Conservation (phyloP, 2,113 vertebrate genomes). For the Megaceryle torquata region DNA sequence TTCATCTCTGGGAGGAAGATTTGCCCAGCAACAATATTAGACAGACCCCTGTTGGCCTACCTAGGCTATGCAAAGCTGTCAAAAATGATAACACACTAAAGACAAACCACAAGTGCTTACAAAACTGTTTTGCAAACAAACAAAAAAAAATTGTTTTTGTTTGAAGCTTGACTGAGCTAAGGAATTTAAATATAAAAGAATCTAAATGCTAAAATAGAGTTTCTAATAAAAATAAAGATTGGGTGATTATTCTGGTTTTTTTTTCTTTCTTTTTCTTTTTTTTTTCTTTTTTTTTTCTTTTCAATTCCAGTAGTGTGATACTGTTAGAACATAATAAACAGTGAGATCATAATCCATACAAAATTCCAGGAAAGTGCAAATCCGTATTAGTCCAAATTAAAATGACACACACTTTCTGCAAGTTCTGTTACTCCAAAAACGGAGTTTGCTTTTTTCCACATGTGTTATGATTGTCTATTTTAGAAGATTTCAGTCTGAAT, state of each 20-base stretch:
- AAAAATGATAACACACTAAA: slow-evolving; percentile 77
- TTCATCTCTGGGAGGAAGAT: slow-evolving; percentile 77
- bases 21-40: slow-evolving; percentile 83
- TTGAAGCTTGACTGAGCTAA: slow-evolving; percentile 69
- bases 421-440: neutral
- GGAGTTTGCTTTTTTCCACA: neutral
- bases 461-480: neutral
- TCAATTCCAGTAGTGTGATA: slow-evolving; percentile 21
- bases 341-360: slow-evolving; percentile 1
- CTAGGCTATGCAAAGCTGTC: slow-evolving; percentile 82
- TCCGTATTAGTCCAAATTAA: slow-evolving; percentile 36
- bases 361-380: slow-evolving; percentile 35
- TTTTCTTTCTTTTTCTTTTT: neutral
- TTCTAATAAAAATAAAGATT: slow-evolving; percentile 64
- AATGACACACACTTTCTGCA: neutral
- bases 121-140: slow-evolving; percentile 70
- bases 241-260: slow-evolving; percentile 30
- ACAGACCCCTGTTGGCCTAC: slow-evolving; percentile 85
- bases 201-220: slow-evolving; percentile 56
- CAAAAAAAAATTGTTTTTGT: slow-evolving; percentile 53
- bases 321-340: slow-evolving; percentile 25
- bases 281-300: neutral
- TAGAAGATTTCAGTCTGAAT: slow-evolving; percentile 20
- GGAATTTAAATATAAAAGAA: slow-evolving; percentile 73
- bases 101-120: slow-evolving; percentile 75